Conservation (phyloP, 2,888 invertebrate species). For the Rhopalosiphum nymphaeae region DNA sequence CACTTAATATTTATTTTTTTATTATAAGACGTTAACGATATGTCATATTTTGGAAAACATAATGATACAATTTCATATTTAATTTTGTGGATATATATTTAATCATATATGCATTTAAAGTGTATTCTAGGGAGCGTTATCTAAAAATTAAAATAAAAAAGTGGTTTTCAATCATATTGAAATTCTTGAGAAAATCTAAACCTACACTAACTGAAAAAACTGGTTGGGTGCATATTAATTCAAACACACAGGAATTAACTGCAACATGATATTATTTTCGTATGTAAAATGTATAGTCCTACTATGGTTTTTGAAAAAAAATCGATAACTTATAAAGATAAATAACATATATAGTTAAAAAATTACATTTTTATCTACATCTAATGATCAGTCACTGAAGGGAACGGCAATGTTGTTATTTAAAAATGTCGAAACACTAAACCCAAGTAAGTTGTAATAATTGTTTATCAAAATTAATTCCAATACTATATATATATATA, state of each 20-base stretch:
- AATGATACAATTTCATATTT: not conserved
- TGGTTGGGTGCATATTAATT: conserved; percentile 23
- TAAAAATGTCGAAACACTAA: conserved; percentile 1
- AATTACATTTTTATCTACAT: conserved; percentile 2
- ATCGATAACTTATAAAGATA: not conserved
- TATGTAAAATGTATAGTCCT: not conserved
- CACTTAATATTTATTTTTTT: not conserved
- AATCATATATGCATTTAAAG: not conserved
- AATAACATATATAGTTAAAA: not conserved
- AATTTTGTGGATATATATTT: not conserved
- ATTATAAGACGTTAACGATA: not conserved
- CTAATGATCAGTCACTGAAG: not conserved
- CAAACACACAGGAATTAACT: not conserved
- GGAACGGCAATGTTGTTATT: not conserved
- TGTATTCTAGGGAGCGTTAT: not conserved
- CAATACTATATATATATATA: not conserved
- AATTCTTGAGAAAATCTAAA: not conserved
- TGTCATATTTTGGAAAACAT: not conserved
- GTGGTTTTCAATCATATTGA: conserved; percentile 6
- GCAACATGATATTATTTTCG: not conserved
- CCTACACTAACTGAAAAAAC: not conserved
- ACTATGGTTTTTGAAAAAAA: conserved; percentile 13
- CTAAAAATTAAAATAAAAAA: conserved; percentile 12
- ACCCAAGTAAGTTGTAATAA: not conserved
- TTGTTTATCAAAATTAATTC: not conserved